Evolutionary conservation across 2,113 vertebrate genomes (phyloP).

Genomic region (Illadopsis cleaveri): DNA sequence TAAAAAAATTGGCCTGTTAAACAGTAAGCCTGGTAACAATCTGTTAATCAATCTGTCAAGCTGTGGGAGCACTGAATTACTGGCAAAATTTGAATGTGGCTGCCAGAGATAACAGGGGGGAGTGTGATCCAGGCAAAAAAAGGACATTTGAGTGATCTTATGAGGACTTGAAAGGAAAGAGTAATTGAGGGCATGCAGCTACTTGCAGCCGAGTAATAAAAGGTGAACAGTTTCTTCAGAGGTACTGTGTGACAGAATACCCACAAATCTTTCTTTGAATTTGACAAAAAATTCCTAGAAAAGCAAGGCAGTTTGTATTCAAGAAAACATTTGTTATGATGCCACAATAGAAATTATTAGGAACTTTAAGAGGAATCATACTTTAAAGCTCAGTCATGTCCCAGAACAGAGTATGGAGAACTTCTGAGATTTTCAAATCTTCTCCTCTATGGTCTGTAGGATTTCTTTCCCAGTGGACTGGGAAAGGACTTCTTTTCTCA

Average conservation of each 20-base stretch:
- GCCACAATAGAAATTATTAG: neutral
- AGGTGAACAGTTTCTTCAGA: neutral
- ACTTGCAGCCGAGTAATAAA: neutral
- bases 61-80: slow-evolving; percentile 36
- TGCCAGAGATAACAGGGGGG: neutral
- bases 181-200: neutral
- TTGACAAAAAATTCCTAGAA: neutral
- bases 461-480: neutral
- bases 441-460: neutral
- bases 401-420: neutral
- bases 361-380: neutral
- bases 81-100: slow-evolving; percentile 19
- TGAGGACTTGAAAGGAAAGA: slow-evolving; percentile 25
- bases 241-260: neutral
- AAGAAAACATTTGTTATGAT: neutral
- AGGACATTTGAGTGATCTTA: slow-evolving; percentile 19
- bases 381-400: neutral
- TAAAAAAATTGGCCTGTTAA: neutral
- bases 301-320: neutral
- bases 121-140: slow-evolving; percentile 24
- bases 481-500: neutral
- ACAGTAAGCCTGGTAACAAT: slow-evolving; percentile 48
- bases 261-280: neutral
- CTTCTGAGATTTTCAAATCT: neutral
- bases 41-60: slow-evolving; percentile 61